Percentiles rank a stretch among this genome's conserved stretches.
These are phyloP conservation scores for Apamea crenata DNA, from an alignment of 2,888 invertebrate genomes.

Conservation along the genomic window DNA sequence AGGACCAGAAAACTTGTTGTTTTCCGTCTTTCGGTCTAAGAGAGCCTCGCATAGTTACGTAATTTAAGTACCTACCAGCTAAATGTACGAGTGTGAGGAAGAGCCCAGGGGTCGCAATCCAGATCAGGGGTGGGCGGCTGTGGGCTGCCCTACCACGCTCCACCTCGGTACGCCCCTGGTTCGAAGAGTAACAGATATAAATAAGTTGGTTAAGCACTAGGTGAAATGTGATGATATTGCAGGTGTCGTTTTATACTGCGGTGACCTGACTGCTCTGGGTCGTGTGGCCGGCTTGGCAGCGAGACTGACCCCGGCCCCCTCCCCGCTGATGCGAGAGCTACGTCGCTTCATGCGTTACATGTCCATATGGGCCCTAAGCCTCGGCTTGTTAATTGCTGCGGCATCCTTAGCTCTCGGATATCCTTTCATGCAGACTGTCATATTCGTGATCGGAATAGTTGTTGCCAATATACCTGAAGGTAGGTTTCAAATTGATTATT, in stretches of 20 bases:
- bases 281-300: constrained; percentile 98
- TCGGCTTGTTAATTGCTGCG: constrained; percentile 98
- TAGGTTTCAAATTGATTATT: constrained; percentile 47
- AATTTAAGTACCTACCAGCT: not conserved
- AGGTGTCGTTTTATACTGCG: constrained; percentile 96
- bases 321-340: constrained; percentile 99
- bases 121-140: not conserved
- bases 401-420: constrained; percentile 98
- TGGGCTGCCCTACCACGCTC: not conserved
- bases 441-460: constrained; percentile 99
- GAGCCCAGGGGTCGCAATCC: not conserved
- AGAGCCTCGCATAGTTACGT: not conserved
- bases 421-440: constrained; percentile 99
- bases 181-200: not conserved
- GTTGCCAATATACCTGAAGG: constrained; percentile 99
- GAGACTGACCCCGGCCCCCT: constrained; percentile 97
- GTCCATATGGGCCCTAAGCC: constrained; percentile 96
- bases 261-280: constrained; percentile 95
- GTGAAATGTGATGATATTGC: constrained; percentile 41
- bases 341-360: constrained; percentile 99
- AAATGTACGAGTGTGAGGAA: not conserved
- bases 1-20: not conserved
- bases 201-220: not conserved
- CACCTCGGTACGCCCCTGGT: not conserved
- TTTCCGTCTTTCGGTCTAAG: not conserved